phyloP scores from a whole-genome alignment of 2,113 vertebrate genomes.

The Maccullochella peelii region DNA sequence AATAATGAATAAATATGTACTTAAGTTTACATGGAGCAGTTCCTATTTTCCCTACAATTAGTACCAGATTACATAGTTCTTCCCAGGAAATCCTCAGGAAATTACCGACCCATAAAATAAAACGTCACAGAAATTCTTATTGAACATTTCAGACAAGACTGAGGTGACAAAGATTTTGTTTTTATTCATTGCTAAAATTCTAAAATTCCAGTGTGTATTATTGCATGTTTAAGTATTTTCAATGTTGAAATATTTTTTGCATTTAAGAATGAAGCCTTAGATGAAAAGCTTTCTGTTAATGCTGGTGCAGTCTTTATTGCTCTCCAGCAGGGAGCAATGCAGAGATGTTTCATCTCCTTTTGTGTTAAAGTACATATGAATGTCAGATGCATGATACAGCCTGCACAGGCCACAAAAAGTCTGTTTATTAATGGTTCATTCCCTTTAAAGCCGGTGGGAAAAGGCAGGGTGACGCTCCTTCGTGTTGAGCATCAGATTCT shows the following conservation, averaged over 20 bases:
- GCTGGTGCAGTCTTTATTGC: conserved; percentile 54
- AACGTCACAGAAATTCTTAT: conserved; percentile 1
- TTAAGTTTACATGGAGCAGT: neutral
- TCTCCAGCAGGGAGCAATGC: conserved; percentile 41
- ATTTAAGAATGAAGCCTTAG: conserved; percentile 25
- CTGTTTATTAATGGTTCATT: conserved; percentile 16
- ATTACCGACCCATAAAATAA: conserved; percentile 18
- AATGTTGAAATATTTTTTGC: conserved; percentile 46
- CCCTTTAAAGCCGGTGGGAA: conserved; percentile 13
- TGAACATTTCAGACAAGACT: conserved; percentile 16
- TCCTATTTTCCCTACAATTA: conserved; percentile 17
- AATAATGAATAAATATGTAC: neutral
- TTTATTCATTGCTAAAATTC: conserved; percentile 45
- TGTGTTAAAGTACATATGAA: conserved; percentile 16
- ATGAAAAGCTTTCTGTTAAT: conserved; percentile 29
- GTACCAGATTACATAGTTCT: neutral
- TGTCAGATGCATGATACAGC: conserved; percentile 28
- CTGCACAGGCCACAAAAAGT: conserved; percentile 2
- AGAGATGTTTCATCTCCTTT: neutral
- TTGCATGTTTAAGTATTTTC: conserved; percentile 54
- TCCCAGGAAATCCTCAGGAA: conserved; percentile 2
- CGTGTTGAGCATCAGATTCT: neutral
- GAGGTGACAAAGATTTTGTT: conserved; percentile 13
- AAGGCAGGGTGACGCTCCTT: neutral
- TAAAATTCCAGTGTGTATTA: conserved; percentile 43